phyloP scores from a whole-genome alignment of 2,113 vertebrate genomes.

The Phaetusa simplex region DNA sequence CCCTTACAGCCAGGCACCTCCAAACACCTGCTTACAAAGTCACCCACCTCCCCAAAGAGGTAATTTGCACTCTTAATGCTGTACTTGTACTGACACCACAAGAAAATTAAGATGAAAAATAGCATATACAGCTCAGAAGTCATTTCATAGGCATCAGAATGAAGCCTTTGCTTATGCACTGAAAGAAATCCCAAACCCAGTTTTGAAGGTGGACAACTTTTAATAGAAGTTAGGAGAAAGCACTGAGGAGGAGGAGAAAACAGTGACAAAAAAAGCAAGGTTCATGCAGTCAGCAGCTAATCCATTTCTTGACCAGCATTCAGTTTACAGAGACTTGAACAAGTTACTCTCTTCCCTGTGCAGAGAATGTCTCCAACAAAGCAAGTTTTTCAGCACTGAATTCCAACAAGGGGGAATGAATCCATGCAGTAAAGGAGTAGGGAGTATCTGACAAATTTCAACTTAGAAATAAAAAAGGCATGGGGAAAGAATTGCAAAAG shows the following conservation, averaged over 20 bases:
- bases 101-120: not conserved
- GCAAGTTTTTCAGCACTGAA: not conserved
- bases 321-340: not conserved
- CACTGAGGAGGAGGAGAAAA: not conserved
- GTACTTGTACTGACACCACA: not conserved
- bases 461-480: not conserved
- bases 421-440: not conserved
- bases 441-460: not conserved
- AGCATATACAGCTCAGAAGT: not conserved
- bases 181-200: not conserved
- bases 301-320: not conserved
- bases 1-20: not conserved
- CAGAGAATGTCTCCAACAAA: not conserved
- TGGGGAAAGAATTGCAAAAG: not conserved
- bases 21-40: not conserved
- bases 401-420: not conserved
- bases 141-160: not conserved
- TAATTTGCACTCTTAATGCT: not conserved
- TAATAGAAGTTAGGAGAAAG: not conserved
- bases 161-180: not conserved
- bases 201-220: not conserved
- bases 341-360: not conserved
- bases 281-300: not conserved
- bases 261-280: not conserved
- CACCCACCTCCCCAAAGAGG: not conserved